These are phyloP conservation scores for Solen grandis DNA, from an alignment of 1,140 invertebrate genomes.

Conservation along the genomic window DNA sequence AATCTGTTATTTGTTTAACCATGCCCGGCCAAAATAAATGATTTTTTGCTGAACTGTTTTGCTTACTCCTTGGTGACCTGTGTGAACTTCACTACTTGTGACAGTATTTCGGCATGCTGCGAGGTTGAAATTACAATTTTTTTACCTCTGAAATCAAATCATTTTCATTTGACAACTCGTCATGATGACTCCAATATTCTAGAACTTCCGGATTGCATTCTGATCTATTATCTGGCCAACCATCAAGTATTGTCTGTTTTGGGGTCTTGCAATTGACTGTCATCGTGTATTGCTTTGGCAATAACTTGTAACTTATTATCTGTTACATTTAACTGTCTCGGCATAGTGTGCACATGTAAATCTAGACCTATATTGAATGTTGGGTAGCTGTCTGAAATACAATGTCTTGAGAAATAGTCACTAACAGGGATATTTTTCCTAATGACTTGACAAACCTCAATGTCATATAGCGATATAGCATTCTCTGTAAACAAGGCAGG, in stretches of 20 bases:
- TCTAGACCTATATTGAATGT: constrained; percentile 8
- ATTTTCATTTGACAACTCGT: constrained; percentile 57
- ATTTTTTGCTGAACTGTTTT: constrained; percentile 50
- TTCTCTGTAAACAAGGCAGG: constrained; percentile 43
- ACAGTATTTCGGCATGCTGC: constrained; percentile 45
- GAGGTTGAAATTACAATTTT: constrained; percentile 54
- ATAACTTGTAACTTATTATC: constrained; percentile 1
- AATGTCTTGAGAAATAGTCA: constrained; percentile 66
- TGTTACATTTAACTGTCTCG: not conserved
- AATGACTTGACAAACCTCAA: constrained; percentile 68
- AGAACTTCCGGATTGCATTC: constrained; percentile 8
- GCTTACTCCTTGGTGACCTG: constrained; percentile 56
- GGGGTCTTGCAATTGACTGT: constrained; percentile 10
- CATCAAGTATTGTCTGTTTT: constrained; percentile 37
- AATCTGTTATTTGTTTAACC: constrained; percentile 60
- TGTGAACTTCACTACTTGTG: constrained; percentile 49
- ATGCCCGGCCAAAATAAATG: constrained; percentile 63
- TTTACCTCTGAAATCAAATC: constrained; percentile 49
- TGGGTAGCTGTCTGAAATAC: not conserved
- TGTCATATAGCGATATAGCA: constrained; percentile 77
- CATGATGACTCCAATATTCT: constrained; percentile 41
- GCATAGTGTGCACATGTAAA: constrained; percentile 18
- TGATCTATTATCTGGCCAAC: constrained; percentile 31
- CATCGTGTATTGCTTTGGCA: not conserved
- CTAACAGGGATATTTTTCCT: constrained; percentile 78